Base-by-base conservation (phyloP, 1,140 invertebrate species). In the Stegodyphus dumicola region DNA sequence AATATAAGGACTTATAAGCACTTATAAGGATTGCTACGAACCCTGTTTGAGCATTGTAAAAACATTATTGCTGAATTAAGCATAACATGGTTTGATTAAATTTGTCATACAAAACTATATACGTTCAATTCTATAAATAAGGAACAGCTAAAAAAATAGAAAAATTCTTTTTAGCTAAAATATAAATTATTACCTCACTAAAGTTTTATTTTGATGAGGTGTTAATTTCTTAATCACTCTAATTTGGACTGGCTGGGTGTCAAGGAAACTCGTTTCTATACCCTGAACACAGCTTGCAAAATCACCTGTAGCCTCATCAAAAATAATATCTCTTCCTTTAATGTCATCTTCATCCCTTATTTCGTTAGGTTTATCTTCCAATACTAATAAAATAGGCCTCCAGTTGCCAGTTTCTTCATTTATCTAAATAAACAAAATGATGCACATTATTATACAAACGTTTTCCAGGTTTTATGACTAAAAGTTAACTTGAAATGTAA, bases 351-450 rank as follows among this genome's bases (percentile, higher is more conserved):
- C 88, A 11, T 18, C 73, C 18, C 80, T 85, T 51, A n/a, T 79
- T 75, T 67, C 33, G 10, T 85, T 88, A 13, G 80, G 76, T 60
- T 76, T 67, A 33, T 85, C 80, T 56, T 92, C 91, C 2, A 95
- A 91, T 2, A 93, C 93, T 89, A 96, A 93, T 89, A 95, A 95
- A 4, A 97, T 95, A 0, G 96, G 96, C 64, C 96, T 91, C 88
- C 95, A 93, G 88, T 95, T 96, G 54, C 94, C 95, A 17, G 94
- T 96, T 83, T 96, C 96, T 89, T 97, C 93, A 90, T 93, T 94
- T 6, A 93, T 89, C 91, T 93, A 87, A 6, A 89, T 80, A 77
- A 74, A 76, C 86, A 48, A n/a, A 53, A 71, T 79, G 3, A 66
- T 49, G 5, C 2, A 66, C n/a, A 17, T 7, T 15, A n/a, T 67